Evolutionary conservation across 2,797 vertebrate species (phyloP), one percentile per base, ranked within the genome.

Genomic region (Thunnus albacares): DNA sequence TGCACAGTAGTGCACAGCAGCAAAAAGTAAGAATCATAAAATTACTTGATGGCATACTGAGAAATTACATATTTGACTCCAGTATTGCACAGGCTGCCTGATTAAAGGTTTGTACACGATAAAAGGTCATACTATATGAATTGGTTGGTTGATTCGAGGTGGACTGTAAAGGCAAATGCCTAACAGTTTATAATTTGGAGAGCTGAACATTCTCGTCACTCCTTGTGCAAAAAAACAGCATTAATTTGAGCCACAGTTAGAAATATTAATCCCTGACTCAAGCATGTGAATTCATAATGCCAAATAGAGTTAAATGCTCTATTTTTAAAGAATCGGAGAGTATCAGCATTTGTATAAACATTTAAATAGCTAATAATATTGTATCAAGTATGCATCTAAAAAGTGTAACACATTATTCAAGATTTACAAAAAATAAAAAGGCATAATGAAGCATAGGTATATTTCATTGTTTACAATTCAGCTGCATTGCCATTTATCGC

Each of bases 21-120:
- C 47, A 28, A 75, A 65, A 70, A 45, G 68, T 43, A 63, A 68
- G 70, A 90, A 88, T 77, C 71, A 49, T 71, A 80, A 84, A 79
- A 83, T 85, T 53, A 65, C 49, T 82, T 80, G 68, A 77, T 86
- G 53, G 63, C 71, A 74, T 22, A 24, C 63, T 65, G 72, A 77
- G 65, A 77, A 84, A 87, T 84, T 60, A 70, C 55, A 79, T 56
- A 80, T 81, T 65, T 82, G 72, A 75, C 52, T 52, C 20, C 17
- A 6, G 3, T 20, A n/a, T 35, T 68, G 52, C 24, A 30, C 11
- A 61, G 38, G 55, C 14, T 9, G 43, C 24, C 24, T 64, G 68
- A 68, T 79, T 60, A 74, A 69, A 38, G 55, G 38, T 73, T 63
- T 70, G 41, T 67, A 43, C 15, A 57, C 33, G 49, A 43, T 43